Conservation (phyloP, 2,113 vertebrate species). For the Chlorocebus sabaeus region DNA sequence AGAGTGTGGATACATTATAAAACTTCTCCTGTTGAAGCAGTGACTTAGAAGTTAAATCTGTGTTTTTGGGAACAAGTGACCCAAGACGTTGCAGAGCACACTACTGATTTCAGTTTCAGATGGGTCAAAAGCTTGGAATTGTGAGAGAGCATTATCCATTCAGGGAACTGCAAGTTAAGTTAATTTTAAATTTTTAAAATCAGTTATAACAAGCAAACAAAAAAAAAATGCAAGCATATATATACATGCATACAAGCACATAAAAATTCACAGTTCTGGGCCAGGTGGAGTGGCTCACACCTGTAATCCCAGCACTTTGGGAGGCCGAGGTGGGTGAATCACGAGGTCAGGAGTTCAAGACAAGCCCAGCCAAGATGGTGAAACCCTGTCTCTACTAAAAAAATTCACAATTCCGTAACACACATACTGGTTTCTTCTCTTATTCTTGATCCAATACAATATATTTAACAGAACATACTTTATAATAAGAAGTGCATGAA, state of each 20-base stretch:
- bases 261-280: neutral
- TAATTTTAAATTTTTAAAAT: neutral
- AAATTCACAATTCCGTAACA: neutral
- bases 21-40: neutral
- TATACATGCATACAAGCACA: neutral
- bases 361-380: too few relatives aligned
- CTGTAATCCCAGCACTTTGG: too few relatives aligned
- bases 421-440: neutral
- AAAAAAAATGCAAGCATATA: neutral
- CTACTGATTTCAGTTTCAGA: neutral
- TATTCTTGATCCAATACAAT: neutral
- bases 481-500: conserved; percentile 38
- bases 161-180: neutral
- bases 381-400: too few relatives aligned
- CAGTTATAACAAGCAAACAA: neutral
- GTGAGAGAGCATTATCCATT: neutral
- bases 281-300: neutral
- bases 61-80: neutral
- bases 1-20: neutral
- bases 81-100: neutral
- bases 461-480: conserved; percentile 42
- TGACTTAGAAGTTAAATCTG: neutral
- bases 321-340: too few relatives aligned
- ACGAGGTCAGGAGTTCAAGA: too few relatives aligned
- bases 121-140: neutral